Evolutionary conservation across 1,140 invertebrate species (phyloP).

Genomic region (Laupala kohalensis): DNA sequence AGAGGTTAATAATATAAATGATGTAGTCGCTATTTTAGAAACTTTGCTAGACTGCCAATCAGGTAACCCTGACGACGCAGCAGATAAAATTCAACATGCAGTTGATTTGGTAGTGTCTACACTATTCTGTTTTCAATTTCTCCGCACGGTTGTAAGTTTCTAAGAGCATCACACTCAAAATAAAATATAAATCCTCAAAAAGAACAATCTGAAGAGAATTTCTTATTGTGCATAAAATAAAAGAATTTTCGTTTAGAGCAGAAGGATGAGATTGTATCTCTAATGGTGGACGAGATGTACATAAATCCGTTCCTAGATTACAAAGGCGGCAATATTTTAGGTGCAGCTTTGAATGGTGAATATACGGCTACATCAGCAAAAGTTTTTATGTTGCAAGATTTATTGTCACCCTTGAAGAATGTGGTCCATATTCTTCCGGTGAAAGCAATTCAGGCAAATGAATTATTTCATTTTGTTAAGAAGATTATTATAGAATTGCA

Average conservation of each 20-base stretch:
- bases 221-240: background rate
- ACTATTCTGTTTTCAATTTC: too few species aligned
- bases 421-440: slow-evolving; percentile 17
- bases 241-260: background rate
- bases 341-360: background rate
- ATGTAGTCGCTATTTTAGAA: too few species aligned
- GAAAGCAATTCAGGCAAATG: slow-evolving; percentile 10
- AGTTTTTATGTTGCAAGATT: slow-evolving; percentile 5
- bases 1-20: too few species aligned
- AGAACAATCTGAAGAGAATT: slow-evolving; percentile 3
- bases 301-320: slow-evolving; percentile 4
- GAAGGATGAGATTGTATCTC: background rate
- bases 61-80: too few species aligned
- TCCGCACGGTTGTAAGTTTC: too few species aligned
- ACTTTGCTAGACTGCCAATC: too few species aligned
- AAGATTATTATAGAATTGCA: slow-evolving; percentile 14
- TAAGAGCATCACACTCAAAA: background rate
- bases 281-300: slow-evolving; percentile 8
- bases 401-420: slow-evolving; percentile 9
- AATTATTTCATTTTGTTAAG: slow-evolving; percentile 8
- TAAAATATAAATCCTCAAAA: background rate
- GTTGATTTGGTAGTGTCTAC: too few species aligned
- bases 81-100: too few species aligned
- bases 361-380: slow-evolving; percentile 4
- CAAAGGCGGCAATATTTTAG: slow-evolving; percentile 6